Percentiles rank a stretch among this genome's conserved stretches.
These are phyloP conservation scores for Solenodon paradoxus DNA, from an alignment of 2,113 vertebrate species.

Conservation along the genomic window DNA sequence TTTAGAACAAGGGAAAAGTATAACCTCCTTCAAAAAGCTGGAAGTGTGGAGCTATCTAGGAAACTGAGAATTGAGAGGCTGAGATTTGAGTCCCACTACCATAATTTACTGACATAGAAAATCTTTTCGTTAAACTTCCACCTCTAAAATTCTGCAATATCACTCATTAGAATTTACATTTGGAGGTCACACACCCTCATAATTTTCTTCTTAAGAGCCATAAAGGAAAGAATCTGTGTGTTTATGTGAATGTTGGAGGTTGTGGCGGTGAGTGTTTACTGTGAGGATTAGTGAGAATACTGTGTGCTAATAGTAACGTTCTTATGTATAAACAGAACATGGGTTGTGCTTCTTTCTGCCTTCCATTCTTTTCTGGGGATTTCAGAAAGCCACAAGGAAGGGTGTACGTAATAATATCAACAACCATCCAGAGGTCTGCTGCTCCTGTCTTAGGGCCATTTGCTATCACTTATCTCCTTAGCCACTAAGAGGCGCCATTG, in stretches of 20 bases:
- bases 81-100: background rate
- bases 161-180: background rate
- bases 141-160: conserved; percentile 31
- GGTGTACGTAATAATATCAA: background rate
- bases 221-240: background rate
- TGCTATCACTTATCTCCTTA: background rate
- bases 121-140: background rate
- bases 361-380: conserved; percentile 28
- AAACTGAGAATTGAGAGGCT: background rate
- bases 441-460: background rate
- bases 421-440: background rate
- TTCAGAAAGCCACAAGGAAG: background rate
- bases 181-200: background rate
- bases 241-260: background rate
- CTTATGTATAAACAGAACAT: background rate
- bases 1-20: background rate
- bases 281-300: background rate
- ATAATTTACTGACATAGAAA: conserved; percentile 2
- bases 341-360: background rate
- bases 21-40: background rate
- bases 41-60: background rate
- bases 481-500: conserved; percentile 66
- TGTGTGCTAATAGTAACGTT: background rate
- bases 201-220: background rate
- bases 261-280: background rate